Conservation (phyloP, 30 jellyfish, hydroid and myxozoan species). For the Aurelia sp. region DNA sequence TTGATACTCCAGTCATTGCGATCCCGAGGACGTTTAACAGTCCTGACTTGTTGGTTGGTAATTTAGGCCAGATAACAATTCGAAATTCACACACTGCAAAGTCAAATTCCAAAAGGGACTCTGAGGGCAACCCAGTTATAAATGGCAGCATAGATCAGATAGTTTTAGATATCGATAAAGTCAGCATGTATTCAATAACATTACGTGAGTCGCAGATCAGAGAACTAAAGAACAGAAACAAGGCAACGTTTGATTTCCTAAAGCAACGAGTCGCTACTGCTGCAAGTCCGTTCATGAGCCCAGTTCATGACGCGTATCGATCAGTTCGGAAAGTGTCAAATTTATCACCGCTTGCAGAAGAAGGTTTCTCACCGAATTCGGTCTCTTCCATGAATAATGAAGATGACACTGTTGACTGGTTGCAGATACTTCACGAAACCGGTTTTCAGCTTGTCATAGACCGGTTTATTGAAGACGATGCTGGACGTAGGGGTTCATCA, state of each 20-base stretch:
- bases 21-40: slow-evolving; percentile 81
- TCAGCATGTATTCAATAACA: slow-evolving; percentile 71
- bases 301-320: slow-evolving; percentile 9
- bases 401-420: slow-evolving; percentile 24
- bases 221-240: slow-evolving; percentile 13
- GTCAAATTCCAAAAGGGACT: neutral
- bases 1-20: slow-evolving; percentile 93
- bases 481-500: neutral
- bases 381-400: neutral
- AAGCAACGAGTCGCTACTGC: slow-evolving; percentile 36
- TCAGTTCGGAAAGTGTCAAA: neutral
- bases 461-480: slow-evolving; percentile 24
- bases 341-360: slow-evolving; percentile 28
- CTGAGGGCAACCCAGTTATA: neutral
- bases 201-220: slow-evolving; percentile 26
- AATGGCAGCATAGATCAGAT: slow-evolving; percentile 73
- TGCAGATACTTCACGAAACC: slow-evolving; percentile 71
- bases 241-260: slow-evolving; percentile 56
- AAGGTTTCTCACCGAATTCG: neutral
- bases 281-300: slow-evolving; percentile 40
- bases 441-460: slow-evolving; percentile 67
- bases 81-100: slow-evolving; percentile 62
- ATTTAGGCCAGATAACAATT: slow-evolving; percentile 86
- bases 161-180: slow-evolving; percentile 62
- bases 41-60: slow-evolving; percentile 79